Percentiles rank a stretch among this genome's conserved stretches.
These are phyloP conservation scores for Nasua narica DNA, from an alignment of 2,797 vertebrate species.

Conservation along the genomic window DNA sequence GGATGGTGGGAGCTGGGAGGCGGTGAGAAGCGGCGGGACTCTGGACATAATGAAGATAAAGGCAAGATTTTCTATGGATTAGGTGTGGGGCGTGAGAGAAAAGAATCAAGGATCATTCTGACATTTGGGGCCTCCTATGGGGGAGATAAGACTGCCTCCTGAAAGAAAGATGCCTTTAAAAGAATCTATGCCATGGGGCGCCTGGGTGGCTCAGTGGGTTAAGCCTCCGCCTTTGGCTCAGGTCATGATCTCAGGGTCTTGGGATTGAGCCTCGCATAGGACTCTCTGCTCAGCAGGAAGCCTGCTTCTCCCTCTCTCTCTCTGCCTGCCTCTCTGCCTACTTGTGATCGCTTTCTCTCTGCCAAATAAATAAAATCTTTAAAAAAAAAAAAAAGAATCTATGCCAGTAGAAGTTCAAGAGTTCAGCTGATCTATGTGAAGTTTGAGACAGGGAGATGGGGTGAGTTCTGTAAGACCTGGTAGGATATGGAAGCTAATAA, in stretches of 20 bases:
- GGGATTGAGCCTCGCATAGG: too few species aligned
- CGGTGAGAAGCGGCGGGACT: too few species aligned
- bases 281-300: too few species aligned
- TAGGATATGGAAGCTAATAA: too few species aligned
- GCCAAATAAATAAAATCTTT: too few species aligned
- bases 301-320: too few species aligned
- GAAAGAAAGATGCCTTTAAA: background rate
- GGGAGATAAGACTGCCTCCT: background rate
- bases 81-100: background rate
- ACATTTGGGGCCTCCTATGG: background rate
- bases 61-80: background rate
- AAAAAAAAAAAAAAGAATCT: background rate
- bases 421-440: background rate
- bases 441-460: background rate
- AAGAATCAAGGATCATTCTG: background rate
- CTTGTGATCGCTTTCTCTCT: too few species aligned
- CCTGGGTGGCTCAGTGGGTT: too few species aligned
- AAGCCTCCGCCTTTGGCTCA: too few species aligned
- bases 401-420: background rate
- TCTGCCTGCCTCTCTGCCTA: too few species aligned
- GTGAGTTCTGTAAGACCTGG: background rate
- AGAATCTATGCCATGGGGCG: background rate
- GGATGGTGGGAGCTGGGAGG: background rate
- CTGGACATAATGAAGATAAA: too few species aligned
- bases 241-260: too few species aligned